Evolutionary conservation across 1,140 invertebrate species (phyloP).

Genomic region (Macrosteles quadrilineatus): DNA sequence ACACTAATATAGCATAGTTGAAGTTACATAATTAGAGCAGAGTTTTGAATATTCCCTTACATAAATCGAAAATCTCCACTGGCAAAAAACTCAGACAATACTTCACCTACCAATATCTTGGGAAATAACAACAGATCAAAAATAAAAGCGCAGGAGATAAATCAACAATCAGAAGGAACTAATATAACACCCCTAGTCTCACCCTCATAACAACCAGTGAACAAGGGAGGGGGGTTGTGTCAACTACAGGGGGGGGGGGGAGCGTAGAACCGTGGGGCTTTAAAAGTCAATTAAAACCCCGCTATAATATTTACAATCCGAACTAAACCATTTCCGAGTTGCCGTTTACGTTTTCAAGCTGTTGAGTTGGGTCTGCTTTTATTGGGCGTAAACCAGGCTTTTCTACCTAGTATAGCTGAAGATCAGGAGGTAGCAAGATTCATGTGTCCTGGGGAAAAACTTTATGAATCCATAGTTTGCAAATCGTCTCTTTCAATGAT

Average conservation of each 20-base stretch:
- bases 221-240: constrained; percentile 4
- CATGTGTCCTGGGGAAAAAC: too few species aligned
- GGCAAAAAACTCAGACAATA: too few species aligned
- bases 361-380: background rate
- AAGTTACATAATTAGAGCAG: too few species aligned
- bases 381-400: constrained; percentile 3
- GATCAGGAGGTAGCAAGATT: too few species aligned
- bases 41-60: too few species aligned
- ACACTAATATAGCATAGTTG: too few species aligned
- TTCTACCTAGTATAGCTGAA: too few species aligned
- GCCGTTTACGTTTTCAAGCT: constrained; percentile 7
- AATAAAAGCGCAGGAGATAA: background rate
- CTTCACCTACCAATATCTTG: too few species aligned
- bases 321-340: constrained; percentile 15
- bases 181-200: constrained; percentile 8
- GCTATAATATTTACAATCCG: constrained; percentile 6
- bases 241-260: background rate
- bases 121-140: background rate
- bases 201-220: constrained; percentile 3
- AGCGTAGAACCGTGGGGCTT: background rate
- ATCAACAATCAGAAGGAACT: constrained; percentile 9
- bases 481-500: too few species aligned
- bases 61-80: too few species aligned
- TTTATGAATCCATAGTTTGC: too few species aligned
- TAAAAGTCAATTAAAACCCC: constrained; percentile 25